Evolutionary conservation across 1,140 invertebrate genomes (phyloP).

Genomic region (Pseudomyrmex cubaensis): DNA sequence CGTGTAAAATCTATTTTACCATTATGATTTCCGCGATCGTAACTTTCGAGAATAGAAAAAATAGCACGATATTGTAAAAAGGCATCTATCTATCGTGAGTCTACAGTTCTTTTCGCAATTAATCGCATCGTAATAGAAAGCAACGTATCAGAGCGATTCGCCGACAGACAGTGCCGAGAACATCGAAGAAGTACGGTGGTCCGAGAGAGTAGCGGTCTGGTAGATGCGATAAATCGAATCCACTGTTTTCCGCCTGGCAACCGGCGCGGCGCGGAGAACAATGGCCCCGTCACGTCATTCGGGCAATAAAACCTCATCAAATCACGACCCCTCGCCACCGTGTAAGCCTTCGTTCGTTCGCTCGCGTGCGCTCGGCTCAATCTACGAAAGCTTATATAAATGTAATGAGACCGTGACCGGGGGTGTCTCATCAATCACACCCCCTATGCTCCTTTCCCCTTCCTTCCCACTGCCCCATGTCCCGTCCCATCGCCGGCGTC

Average conservation of each 20-base stretch:
- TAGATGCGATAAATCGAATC: constrained; percentile 74
- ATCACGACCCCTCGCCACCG: constrained; percentile 82
- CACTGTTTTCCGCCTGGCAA: constrained; percentile 72
- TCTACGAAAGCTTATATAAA: constrained; percentile 86
- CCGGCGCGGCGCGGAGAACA: constrained; percentile 71
- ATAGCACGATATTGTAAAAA: not conserved
- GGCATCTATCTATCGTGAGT: not conserved
- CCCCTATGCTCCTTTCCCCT: constrained; percentile 69
- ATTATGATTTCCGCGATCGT: not conserved
- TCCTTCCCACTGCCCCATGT: not conserved
- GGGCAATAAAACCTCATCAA: constrained; percentile 85
- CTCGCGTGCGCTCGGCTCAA: constrained; percentile 76
- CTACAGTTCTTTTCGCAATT: not conserved
- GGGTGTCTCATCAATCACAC: constrained; percentile 84
- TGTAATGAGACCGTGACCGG: constrained; percentile 85
- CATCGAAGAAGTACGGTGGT: not conserved
- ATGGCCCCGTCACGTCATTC: constrained; percentile 79
- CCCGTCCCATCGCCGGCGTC: constrained; percentile 13
- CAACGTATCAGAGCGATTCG: not conserved
- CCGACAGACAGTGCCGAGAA: not conserved
- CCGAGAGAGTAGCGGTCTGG: not conserved
- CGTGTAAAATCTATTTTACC: not conserved
- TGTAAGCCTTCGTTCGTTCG: constrained; percentile 79
- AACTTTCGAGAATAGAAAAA: not conserved
- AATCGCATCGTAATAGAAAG: not conserved